Evolutionary conservation across 64 coral and sea anemone species (phyloP).

Genomic region (Stylophora pistillata): DNA sequence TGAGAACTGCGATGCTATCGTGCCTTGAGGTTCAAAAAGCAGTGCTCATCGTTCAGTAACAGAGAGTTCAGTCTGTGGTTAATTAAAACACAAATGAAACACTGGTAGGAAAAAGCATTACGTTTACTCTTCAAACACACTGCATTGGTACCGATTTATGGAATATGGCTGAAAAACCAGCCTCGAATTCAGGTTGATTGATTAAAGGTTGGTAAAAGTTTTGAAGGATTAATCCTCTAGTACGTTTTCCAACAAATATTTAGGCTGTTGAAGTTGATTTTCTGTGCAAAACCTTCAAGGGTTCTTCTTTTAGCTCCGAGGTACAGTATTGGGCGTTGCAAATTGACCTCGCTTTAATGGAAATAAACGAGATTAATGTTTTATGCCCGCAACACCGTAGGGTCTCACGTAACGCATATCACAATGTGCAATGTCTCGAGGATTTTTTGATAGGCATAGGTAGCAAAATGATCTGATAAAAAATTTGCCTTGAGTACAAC

Average conservation of each 20-base stretch:
- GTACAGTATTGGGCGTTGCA: background rate
- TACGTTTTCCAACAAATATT: background rate
- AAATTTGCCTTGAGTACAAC: background rate
- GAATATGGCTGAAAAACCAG: background rate
- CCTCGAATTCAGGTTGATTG: background rate
- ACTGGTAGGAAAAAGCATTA: background rate
- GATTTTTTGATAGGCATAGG: background rate
- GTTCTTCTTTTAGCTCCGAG: background rate
- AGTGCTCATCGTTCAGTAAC: background rate
- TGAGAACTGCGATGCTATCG: background rate
- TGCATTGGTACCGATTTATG: background rate
- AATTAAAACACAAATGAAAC: background rate
- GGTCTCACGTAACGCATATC: background rate
- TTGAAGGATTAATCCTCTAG: background rate
- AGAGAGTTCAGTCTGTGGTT: background rate
- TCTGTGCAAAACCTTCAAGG: background rate
- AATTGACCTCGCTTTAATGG: background rate
- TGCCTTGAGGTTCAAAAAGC: background rate
- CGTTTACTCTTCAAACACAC: background rate
- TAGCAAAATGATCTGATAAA: constrained; percentile 25
- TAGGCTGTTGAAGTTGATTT: background rate
- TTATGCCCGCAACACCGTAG: background rate
- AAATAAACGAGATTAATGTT: background rate
- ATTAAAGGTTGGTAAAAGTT: background rate
- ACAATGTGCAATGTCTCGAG: background rate